Base-by-base conservation (phyloP, 2,797 vertebrate species). In the Anableps anableps region DNA sequence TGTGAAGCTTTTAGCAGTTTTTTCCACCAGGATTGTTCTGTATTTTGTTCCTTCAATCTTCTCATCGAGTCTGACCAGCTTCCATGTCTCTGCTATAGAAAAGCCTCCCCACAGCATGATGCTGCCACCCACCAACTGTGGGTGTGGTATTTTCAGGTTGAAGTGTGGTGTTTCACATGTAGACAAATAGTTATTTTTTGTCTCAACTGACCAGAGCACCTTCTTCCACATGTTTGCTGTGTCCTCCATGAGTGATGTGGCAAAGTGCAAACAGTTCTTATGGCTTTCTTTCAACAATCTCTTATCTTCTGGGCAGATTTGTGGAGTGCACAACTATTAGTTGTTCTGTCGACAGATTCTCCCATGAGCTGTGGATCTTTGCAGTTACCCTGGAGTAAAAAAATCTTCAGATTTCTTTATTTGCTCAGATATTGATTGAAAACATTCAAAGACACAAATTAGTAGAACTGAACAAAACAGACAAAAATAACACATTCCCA, bases 391-490 rank as follows among this genome's bases (percentile, higher is more conserved):
- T 7, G 2, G 34, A 66, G 51, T 38, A 23, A 66, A 36, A 19
- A 45, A 70, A 77, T 75, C 47, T 73, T 75, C 4, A 58, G 21
- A 29, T 86, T 77, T 77, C 16, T 86, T 75, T 50, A 50, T 77
- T 6, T 11, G 75, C 26, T 9, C 31, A 72, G 68, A 77, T 48
- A 47, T 11, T 79, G 58, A 45, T 80, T 38, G 36, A 83, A 83
- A 83, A 82, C 43, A 76, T 55, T 81, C 81, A 78, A 84, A 79
- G 73, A 77, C 79, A 84, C 14, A 34, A 51, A 21, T 55, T 0
- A 23, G 73, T 64, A 75, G 19, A 60, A 53, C 26, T 0, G 45
- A 47, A 36, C 4, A 36, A 75, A 72, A 75, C 31, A 34, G 76
- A 72, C 34, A 48, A 51, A 66, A 68, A 77, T 41, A 50, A 64